Evolutionary conservation across 2,888 invertebrate genomes (phyloP).

Genomic region (Rutpela maculata): DNA sequence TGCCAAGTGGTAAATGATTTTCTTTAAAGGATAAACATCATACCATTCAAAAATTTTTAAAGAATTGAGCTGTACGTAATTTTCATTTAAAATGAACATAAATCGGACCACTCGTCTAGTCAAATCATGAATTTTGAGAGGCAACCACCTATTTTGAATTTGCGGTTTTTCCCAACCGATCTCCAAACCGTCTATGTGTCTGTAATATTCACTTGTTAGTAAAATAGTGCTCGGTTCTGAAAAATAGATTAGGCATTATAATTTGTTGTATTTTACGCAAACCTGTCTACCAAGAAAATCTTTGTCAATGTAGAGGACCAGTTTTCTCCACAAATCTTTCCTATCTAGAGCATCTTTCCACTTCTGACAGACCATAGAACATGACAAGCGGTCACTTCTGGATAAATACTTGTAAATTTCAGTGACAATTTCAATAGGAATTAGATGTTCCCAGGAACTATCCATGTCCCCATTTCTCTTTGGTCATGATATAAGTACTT

Average conservation of each 20-base stretch:
- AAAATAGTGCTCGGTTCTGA: constrained; percentile 67
- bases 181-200: constrained; percentile 73
- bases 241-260: constrained; percentile 27
- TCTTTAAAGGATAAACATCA: constrained; percentile 72
- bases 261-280: not conserved
- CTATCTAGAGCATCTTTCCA: constrained; percentile 67
- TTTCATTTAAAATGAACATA: constrained; percentile 65
- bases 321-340: constrained; percentile 66
- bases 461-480: constrained; percentile 51
- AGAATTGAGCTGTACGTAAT: constrained; percentile 70
- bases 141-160: constrained; percentile 69
- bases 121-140: constrained; percentile 71
- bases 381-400: constrained; percentile 65
- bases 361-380: constrained; percentile 65
- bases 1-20: constrained; percentile 68
- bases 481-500: constrained; percentile 23
- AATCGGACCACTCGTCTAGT: constrained; percentile 70
- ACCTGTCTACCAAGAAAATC: constrained; percentile 64
- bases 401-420: constrained; percentile 66
- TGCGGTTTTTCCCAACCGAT: constrained; percentile 74
- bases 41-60: constrained; percentile 75
- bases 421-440: constrained; percentile 65
- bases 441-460: constrained; percentile 59
- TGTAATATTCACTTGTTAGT: constrained; percentile 70
- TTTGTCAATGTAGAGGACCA: constrained; percentile 66